Percentiles rank a stretch among this genome's conserved stretches.
These are phyloP conservation scores for Callopanchax toddi DNA, from an alignment of 2,113 vertebrate species.

Conservation along the genomic window DNA sequence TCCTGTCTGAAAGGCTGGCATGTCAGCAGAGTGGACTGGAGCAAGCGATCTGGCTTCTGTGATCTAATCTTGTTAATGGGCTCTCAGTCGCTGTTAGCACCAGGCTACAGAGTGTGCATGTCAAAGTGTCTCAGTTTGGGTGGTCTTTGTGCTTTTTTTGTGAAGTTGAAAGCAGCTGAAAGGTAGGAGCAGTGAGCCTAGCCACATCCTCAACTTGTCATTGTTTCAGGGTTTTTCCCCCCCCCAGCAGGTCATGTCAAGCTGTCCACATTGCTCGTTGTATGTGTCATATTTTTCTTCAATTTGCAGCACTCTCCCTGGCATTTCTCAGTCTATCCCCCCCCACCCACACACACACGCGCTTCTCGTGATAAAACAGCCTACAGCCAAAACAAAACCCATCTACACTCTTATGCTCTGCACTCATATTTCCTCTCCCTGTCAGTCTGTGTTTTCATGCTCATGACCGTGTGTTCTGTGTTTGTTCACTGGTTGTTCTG, in stretches of 20 bases:
- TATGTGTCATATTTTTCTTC: conserved; percentile 34
- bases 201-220: conserved; percentile 19
- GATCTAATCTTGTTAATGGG: conserved; percentile 61
- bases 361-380: conserved; percentile 43
- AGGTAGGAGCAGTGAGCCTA: conserved; percentile 6
- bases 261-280: conserved; percentile 33
- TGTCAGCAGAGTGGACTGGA: conserved; percentile 44
- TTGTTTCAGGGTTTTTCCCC: conserved; percentile 35
- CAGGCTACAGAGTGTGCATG: conserved; percentile 9
- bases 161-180: conserved; percentile 20
- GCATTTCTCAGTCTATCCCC: conserved; percentile 30
- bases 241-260: conserved; percentile 35
- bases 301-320: conserved; percentile 22
- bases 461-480: conserved; percentile 43
- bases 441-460: conserved; percentile 35
- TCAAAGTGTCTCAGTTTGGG: conserved; percentile 7
- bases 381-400: conserved; percentile 39
- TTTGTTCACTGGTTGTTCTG: conserved; percentile 72
- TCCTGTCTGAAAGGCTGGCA: conserved; percentile 15
- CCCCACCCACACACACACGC: no score
- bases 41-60: conserved; percentile 28
- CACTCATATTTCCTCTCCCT: conserved; percentile 21
- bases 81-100: conserved; percentile 28
- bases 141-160: conserved; percentile 12
- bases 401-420: conserved; percentile 38